These are phyloP conservation scores for Apeltes quadracus DNA, from an alignment of 2,113 vertebrate genomes.

Conservation along the genomic window DNA sequence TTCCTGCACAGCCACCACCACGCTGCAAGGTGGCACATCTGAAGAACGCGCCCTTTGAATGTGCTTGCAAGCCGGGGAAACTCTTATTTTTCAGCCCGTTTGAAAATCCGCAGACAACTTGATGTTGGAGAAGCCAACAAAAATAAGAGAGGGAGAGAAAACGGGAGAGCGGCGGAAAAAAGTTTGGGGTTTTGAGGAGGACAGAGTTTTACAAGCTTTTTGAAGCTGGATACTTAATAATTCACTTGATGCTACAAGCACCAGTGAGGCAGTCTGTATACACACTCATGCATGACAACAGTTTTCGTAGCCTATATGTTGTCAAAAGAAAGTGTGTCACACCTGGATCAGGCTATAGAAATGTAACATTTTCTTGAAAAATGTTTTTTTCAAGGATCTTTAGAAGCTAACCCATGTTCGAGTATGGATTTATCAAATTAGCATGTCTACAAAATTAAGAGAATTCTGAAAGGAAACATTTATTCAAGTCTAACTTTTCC, in stretches of 20 bases:
- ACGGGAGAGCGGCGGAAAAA: conserved; percentile 64
- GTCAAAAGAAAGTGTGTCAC: conserved; percentile 66
- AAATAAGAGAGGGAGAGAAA: conserved; percentile 72
- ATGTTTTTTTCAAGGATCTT: conserved; percentile 26
- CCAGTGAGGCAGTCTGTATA: conserved; percentile 65
- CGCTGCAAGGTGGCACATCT: conserved; percentile 87
- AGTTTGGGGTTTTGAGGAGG: conserved; percentile 76
- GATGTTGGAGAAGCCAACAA: conserved; percentile 81
- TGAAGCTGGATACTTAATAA: conserved; percentile 82
- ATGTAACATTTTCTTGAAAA: conserved; percentile 15
- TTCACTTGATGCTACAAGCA: conserved; percentile 80
- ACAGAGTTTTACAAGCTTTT: conserved; percentile 78
- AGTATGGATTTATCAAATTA: conserved; percentile 10
- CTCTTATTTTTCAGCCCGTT: conserved; percentile 79
- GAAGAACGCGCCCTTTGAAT: conserved; percentile 82
- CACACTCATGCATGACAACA: conserved; percentile 63
- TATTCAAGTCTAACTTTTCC: background rate
- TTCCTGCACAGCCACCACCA: conserved; percentile 78
- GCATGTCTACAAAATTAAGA: background rate
- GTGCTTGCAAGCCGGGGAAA: conserved; percentile 75
- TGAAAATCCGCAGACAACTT: conserved; percentile 82
- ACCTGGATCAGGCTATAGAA: conserved; percentile 32
- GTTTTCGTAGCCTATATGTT: conserved; percentile 43
- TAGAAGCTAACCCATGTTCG: background rate
- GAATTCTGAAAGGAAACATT: background rate